Evolutionary conservation across 2,888 invertebrate species (phyloP), one percentile per base, ranked within the genome.

Genomic region (Lasioglossum pauxillum): DNA sequence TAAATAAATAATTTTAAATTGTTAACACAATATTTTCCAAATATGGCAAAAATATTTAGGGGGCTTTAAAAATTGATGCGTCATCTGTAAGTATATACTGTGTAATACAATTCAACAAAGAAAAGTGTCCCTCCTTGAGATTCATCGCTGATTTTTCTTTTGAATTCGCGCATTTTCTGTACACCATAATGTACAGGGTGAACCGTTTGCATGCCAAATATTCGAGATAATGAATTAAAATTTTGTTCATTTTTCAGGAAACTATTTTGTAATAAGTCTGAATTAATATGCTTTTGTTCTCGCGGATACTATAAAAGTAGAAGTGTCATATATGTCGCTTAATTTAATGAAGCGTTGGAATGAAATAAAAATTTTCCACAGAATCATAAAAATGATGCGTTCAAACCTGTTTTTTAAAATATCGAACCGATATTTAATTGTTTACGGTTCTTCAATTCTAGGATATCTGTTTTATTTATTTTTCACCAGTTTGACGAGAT

Each of bases 51-150:
- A n/a, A 12, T 23, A 38, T 71, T 57, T 41, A n/a, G 0, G 27
- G 60, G 35, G 10, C 38, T 27, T 27, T 41, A 38, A 60, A 41
- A 75, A 38, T 60, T 19, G 10, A n/a, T 23, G 12, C 12, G 41
- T 4, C 31, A 31, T 31, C 41, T 19, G 14, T 44, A 44, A 44
- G 44, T 44, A 12, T 44, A 46, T n/a, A 35, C 31, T 27, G 44
- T 14, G 23, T 16, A 72, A 79, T 79, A 46, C 64, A 44, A 12
- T 31, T 35, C 73, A 71, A 79, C 60, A n/a, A 35, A 35, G 73
- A 79, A 79, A 79, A 73, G 5, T 31, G n/a, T 23, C 14, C 35
- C 35, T n/a, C 73, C 64, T 79, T 79, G 60, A 41, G 23, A 44
- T 19, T n/a, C 19, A 12, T 41, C 38, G 12, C 10, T 73, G 14